Conservation (phyloP, 2,797 vertebrate genomes). For the Poeciliopsis presidionis region DNA sequence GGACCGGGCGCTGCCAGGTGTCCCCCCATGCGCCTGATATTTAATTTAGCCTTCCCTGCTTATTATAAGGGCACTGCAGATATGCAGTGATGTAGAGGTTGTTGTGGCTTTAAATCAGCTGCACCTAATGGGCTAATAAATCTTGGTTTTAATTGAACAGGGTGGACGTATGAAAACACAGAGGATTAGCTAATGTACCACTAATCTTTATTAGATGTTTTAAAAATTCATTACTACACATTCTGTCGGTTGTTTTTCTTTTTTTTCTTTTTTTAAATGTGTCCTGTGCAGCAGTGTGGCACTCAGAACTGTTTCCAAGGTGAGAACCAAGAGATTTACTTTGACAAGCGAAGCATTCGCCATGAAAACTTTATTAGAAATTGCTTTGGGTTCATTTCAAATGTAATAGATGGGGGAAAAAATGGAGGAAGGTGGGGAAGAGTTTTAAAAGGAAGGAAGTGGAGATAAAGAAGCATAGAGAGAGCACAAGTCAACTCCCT, state of each 20-base stretch:
- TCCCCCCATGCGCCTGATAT: constrained; percentile 43
- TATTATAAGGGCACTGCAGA: constrained; percentile 23
- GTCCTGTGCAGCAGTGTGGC: too few relatives aligned
- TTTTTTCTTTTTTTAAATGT: too few relatives aligned
- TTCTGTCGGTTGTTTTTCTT: not conserved
- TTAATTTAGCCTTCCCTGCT: constrained; percentile 31
- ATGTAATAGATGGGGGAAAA: too few relatives aligned
- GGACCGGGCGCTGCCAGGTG: constrained; percentile 50
- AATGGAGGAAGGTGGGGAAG: too few relatives aligned
- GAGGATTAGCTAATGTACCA: not conserved
- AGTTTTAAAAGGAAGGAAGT: too few relatives aligned
- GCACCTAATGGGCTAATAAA: not conserved
- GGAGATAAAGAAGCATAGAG: too few relatives aligned
- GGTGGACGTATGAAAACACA: constrained; percentile 16
- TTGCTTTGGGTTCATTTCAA: too few relatives aligned
- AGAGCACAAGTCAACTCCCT: too few relatives aligned
- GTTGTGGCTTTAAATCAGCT: not conserved
- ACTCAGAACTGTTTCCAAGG: too few relatives aligned
- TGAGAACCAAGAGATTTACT: too few relatives aligned
- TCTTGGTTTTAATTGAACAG: constrained; percentile 1
- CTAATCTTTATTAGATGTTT: not conserved
- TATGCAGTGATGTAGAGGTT: not conserved
- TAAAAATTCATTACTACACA: not conserved
- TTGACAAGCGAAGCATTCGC: too few relatives aligned
- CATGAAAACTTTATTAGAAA: too few relatives aligned